A percentile compares a stretch with the other conserved stretches of the same genome.
These are phyloP conservation scores for Dorcus hopei DNA, from an alignment of 2,888 invertebrate species.

Conservation along the genomic window DNA sequence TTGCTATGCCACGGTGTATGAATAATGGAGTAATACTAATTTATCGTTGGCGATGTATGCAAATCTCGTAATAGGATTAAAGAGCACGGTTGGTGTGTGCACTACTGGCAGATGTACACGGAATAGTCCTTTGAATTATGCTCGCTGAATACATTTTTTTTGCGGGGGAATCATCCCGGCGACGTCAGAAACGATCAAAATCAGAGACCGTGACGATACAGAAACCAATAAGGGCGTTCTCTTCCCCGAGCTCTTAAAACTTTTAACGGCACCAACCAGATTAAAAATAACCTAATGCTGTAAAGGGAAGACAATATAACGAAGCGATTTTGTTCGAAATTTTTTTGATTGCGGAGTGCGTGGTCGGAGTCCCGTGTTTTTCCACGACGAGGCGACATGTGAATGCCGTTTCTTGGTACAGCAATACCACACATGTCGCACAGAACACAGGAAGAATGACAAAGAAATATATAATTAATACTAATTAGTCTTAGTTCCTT, in stretches of 20 bases:
- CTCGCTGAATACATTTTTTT: constrained; percentile 24
- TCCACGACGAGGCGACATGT: not conserved
- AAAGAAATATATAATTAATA: too few relatives aligned
- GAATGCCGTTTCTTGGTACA: too few relatives aligned
- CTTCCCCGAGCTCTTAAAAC: constrained; percentile 5
- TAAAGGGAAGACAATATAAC: not conserved
- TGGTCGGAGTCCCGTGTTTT: not conserved
- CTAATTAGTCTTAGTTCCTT: too few relatives aligned
- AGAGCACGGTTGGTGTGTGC: constrained; percentile 28
- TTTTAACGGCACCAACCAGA: constrained; percentile 16
- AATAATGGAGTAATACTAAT: constrained; percentile 48
- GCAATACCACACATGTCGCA: too few relatives aligned
- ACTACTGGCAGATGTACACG: constrained; percentile 30
- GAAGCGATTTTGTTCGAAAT: not conserved
- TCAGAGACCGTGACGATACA: constrained; percentile 15
- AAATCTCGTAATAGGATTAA: constrained; percentile 47
- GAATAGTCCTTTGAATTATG: constrained; percentile 26
- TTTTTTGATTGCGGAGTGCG: too few relatives aligned
- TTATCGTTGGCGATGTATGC: constrained; percentile 46
- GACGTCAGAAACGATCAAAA: constrained; percentile 10
- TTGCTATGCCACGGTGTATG: constrained; percentile 40
- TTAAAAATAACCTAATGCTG: constrained; percentile 16
- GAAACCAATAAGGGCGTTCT: constrained; percentile 14
- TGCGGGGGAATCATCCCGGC: constrained; percentile 4
- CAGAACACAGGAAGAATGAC: too few relatives aligned